A percentile compares a stretch with the other conserved stretches of the same genome.
Conservation (phyloP, 2,113 vertebrate species). For the Rafetus swinhoei region DNA sequence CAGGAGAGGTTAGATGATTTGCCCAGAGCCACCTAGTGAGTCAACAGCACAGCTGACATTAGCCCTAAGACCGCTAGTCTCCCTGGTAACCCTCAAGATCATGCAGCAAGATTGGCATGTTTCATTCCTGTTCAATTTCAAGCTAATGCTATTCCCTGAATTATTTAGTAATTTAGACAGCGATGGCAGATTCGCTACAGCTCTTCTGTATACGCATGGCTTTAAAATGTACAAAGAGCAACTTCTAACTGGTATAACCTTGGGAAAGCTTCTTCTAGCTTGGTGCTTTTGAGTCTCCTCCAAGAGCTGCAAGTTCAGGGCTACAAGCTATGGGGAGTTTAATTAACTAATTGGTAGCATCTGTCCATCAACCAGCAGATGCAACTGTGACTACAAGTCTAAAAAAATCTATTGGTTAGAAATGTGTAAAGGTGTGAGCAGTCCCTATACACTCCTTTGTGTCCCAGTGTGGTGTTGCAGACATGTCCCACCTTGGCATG, state of each 20-base stretch:
- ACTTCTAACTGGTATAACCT: slow-evolving; percentile 67
- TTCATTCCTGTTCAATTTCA: slow-evolving; percentile 39
- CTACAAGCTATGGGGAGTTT: slow-evolving; percentile 47
- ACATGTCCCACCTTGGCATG: background rate
- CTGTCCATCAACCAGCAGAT: slow-evolving; percentile 52
- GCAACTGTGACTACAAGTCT: slow-evolving; percentile 22
- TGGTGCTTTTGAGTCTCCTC: background rate
- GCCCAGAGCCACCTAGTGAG: rapidly evolving
- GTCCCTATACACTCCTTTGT: background rate
- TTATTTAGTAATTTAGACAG: slow-evolving; percentile 60
- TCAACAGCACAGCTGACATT: background rate
- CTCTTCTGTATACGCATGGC: slow-evolving; percentile 13
- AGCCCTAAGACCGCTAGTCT: background rate
- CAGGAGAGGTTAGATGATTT: rapidly evolving
- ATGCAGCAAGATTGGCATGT: background rate
- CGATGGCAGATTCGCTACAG: slow-evolving; percentile 53
- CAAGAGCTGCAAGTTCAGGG: slow-evolving; percentile 34
- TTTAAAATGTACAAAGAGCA: slow-evolving; percentile 56
- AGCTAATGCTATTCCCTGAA: slow-evolving; percentile 58
- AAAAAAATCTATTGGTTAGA: slow-evolving; percentile 22
- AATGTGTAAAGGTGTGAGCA: background rate
- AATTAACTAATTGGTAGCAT: slow-evolving; percentile 67
- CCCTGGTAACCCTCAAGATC: slow-evolving; percentile 15
- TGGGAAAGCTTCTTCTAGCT: background rate
- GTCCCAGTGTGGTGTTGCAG: background rate